These are phyloP conservation scores for Fopius arisanus DNA, from an alignment of 1,140 invertebrate genomes.

Conservation along the genomic window DNA sequence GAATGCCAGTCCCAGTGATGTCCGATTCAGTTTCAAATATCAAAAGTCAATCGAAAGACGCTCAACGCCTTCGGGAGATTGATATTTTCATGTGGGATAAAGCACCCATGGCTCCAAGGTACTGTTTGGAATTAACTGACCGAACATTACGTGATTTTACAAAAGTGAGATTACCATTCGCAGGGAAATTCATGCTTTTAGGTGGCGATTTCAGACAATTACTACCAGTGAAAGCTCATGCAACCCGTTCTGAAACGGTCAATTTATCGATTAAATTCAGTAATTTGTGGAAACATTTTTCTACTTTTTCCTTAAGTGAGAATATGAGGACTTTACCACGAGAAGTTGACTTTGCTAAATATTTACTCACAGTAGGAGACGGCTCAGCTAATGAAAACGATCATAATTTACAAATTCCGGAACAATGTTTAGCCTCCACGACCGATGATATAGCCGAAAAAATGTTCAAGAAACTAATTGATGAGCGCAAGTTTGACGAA, in stretches of 20 bases:
- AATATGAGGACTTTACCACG: conserved; percentile 30
- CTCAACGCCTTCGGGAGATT: conserved; percentile 23
- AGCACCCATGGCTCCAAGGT: conserved; percentile 40
- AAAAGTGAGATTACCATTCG: no score
- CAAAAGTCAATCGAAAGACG: conserved; percentile 44
- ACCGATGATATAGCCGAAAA: background rate
- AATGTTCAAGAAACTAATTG: background rate
- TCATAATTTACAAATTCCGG: conserved; percentile 19
- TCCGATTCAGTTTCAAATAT: conserved; percentile 32
- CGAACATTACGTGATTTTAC: background rate
- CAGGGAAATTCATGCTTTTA: no score
- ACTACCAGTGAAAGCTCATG: conserved; percentile 32
- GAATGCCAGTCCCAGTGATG: conserved; percentile 31
- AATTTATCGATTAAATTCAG: conserved; percentile 31
- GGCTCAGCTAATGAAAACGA: conserved; percentile 19
- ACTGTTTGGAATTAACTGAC: conserved; percentile 37
- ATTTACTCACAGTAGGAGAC: conserved; percentile 29
- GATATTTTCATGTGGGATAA: conserved; percentile 38
- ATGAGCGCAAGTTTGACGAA: background rate
- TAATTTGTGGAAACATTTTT: conserved; percentile 29
- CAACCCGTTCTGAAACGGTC: conserved; percentile 36
- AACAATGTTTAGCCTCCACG: background rate
- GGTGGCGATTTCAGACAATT: background rate
- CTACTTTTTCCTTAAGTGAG: conserved; percentile 26
- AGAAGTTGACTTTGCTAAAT: conserved; percentile 24